Conservation (phyloP, 2,888 invertebrate species). For the Drosophila conformis region DNA sequence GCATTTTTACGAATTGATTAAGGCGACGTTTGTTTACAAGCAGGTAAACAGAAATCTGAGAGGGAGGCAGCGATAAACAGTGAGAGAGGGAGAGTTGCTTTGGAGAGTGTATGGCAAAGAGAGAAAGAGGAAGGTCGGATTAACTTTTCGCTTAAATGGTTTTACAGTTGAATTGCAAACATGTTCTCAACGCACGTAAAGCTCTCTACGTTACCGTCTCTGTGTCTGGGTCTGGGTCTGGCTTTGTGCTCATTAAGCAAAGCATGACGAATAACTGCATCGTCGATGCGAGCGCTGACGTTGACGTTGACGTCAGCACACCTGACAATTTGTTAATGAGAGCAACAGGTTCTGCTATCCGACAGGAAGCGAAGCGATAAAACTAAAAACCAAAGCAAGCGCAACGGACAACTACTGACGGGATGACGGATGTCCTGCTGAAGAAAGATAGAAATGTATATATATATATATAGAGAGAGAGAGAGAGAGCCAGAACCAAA, state of each 20-base stretch:
- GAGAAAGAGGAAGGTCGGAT: constrained; percentile 3
- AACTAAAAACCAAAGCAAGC: constrained; percentile 74
- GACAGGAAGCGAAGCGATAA: constrained; percentile 81
- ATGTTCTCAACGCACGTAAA: constrained; percentile 53
- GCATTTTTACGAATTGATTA: constrained; percentile 75
- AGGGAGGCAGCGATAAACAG: not conserved
- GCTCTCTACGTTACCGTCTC: constrained; percentile 9
- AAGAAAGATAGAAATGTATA: constrained; percentile 13
- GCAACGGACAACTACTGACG: constrained; percentile 59
- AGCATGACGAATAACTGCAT: constrained; percentile 77
- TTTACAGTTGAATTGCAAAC: constrained; percentile 74
- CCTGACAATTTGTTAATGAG: constrained; percentile 81
- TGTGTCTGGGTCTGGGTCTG: not conserved
- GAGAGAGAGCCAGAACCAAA: constrained; percentile 21
- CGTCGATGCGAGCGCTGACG: constrained; percentile 35
- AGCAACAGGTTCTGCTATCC: constrained; percentile 67
- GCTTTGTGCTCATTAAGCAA: constrained; percentile 72
- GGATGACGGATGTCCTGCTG: constrained; percentile 77
- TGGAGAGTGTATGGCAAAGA: not conserved
- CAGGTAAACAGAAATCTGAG: constrained; percentile 70
- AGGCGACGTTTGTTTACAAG: constrained; percentile 74
- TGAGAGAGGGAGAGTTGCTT: not conserved
- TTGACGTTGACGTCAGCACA: constrained; percentile 55
- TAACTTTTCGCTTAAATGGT: constrained; percentile 67
- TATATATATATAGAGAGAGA: constrained; percentile 10